Evolutionary conservation across 2,113 vertebrate genomes (phyloP).

Genomic region (Fulmarus glacialis): DNA sequence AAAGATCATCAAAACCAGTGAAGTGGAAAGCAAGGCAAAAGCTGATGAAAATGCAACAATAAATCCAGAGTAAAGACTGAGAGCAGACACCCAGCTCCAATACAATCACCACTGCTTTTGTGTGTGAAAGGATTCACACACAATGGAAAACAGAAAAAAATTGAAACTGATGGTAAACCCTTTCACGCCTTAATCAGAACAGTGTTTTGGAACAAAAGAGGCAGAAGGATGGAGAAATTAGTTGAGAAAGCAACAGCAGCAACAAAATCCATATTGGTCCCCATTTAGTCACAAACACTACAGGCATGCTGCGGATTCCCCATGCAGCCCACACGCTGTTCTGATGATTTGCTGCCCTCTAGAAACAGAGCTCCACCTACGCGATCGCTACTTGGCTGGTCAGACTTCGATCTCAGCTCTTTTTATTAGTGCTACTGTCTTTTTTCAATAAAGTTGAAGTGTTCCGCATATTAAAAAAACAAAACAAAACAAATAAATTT

Average conservation of each 20-base stretch:
- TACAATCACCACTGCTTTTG: not conserved
- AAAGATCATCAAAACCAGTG: not conserved
- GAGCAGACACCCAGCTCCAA: not conserved
- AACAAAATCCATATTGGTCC: not conserved
- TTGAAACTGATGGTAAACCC: not conserved
- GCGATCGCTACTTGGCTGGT: accelerated
- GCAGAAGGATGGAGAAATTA: not conserved
- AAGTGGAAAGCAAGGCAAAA: not conserved
- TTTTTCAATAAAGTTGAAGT: not conserved
- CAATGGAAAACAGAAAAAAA: not conserved
- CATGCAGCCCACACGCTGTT: accelerated
- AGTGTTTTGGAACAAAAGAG: not conserved
- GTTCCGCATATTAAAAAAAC: not conserved
- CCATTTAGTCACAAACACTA: not conserved
- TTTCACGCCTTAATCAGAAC: not conserved
- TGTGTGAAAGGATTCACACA: not conserved
- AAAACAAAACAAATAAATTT: not conserved
- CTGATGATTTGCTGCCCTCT: not conserved
- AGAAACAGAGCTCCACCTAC: not conserved
- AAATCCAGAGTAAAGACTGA: not conserved
- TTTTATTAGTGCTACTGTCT: not conserved
- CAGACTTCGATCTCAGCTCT: not conserved
- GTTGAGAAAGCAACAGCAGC: not conserved
- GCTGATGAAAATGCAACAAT: not conserved
- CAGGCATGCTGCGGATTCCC: accelerated